phyloP scores from a whole-genome alignment of 1,140 invertebrate species.

The Homarus americanus region DNA sequence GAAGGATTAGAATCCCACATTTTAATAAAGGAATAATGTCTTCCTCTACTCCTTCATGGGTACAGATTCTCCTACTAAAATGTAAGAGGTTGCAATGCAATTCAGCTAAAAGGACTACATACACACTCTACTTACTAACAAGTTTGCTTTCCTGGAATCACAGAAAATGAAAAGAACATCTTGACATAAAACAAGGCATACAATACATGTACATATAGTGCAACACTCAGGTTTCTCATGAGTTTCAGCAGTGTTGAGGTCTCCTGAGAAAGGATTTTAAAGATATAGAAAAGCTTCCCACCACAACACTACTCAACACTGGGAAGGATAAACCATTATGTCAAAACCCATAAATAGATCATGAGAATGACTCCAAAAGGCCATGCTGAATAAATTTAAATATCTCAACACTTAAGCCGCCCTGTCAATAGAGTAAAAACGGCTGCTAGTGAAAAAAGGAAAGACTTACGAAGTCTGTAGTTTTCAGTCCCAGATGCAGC shows the following conservation, averaged over 20 bases:
- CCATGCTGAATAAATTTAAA: background rate
- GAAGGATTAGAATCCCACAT: background rate
- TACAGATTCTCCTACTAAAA: background rate
- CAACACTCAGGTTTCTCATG: background rate
- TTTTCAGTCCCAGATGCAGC: background rate
- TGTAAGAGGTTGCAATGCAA: background rate
- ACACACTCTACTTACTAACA: background rate
- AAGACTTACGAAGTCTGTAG: background rate
- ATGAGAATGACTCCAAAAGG: background rate
- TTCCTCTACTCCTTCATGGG: background rate
- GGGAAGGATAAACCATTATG: background rate
- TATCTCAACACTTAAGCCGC: background rate
- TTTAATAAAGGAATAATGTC: background rate
- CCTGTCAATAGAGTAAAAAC: background rate
- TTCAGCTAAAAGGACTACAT: background rate
- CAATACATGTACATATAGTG: background rate
- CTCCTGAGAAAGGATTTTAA: background rate
- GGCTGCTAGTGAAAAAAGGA: background rate
- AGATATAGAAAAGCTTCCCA: background rate
- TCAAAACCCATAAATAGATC: background rate
- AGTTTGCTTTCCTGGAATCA: background rate
- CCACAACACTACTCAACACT: background rate
- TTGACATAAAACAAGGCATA: background rate
- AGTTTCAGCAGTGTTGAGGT: background rate
- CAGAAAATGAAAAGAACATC: background rate